Conservation (phyloP, 2,113 vertebrate species). For the Dasyprocta punctata region DNA sequence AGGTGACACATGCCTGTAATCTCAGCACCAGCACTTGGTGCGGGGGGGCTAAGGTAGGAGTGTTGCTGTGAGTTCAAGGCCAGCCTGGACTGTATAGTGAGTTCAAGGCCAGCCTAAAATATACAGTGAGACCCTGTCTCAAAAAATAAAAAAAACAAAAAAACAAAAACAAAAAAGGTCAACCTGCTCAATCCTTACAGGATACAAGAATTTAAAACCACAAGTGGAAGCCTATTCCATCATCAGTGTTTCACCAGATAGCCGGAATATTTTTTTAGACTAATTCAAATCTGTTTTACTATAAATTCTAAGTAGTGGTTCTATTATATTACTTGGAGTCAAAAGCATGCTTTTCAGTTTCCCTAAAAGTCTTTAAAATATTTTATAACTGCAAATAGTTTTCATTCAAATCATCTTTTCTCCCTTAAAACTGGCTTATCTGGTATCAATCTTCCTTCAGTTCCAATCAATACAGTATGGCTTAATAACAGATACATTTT, state of each 20-base stretch:
- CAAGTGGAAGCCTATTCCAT: background rate
- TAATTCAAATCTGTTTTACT: background rate
- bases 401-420: conserved; percentile 17
- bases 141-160: background rate
- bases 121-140: background rate
- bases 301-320: background rate
- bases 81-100: background rate
- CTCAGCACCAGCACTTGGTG: background rate
- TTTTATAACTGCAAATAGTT: conserved; percentile 6
- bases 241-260: background rate
- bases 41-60: background rate
- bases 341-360: background rate
- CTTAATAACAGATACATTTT: conserved; percentile 33
- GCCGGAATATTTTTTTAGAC: background rate
- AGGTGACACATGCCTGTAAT: background rate
- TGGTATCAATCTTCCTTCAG: background rate
- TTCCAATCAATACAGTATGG: background rate
- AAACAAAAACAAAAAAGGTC: background rate
- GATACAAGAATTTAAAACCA: conserved; percentile 11
- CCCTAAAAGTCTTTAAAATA: conserved; percentile 29
- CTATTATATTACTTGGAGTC: background rate
- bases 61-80: background rate
- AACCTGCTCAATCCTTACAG: background rate
- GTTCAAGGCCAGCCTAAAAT: background rate
- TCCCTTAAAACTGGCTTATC: conserved; percentile 21